These are phyloP conservation scores for Gopherus evgoodei DNA, from an alignment of 2,113 vertebrate genomes.

Conservation along the genomic window DNA sequence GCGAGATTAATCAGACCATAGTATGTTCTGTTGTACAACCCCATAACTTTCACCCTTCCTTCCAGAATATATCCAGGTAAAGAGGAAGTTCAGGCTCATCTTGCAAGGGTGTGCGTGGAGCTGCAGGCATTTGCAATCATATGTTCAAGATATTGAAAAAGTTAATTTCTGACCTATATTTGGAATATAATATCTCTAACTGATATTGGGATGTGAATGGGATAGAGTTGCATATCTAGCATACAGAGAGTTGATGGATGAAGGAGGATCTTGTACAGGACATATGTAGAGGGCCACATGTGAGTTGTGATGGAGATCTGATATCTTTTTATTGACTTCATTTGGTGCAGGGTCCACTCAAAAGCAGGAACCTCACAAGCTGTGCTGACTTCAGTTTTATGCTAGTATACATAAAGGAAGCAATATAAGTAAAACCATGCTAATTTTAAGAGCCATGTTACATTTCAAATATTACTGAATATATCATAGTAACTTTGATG, in stretches of 20 bases:
- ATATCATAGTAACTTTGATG: not conserved
- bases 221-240: not conserved
- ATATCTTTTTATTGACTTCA: not conserved
- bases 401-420: not conserved
- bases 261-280: not conserved
- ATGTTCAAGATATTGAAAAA: not conserved
- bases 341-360: not conserved
- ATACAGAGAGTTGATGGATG: not conserved
- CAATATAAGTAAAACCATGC: not conserved
- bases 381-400: not conserved
- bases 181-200: not conserved
- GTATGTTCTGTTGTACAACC: not conserved
- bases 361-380: not conserved
- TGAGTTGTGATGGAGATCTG: not conserved
- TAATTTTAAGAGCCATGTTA: not conserved
- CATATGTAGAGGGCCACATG: not conserved
- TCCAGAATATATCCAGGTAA: not conserved
- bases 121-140: not conserved
- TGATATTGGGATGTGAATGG: not conserved
- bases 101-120: not conserved
- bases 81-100: not conserved
- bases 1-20: not conserved
- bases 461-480: not conserved
- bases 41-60: not conserved
- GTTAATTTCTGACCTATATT: not conserved